A percentile compares a stretch with the other conserved stretches of the same genome.
Conservation (phyloP, 2,797 vertebrate genomes). For the Fistularia commersonii region DNA sequence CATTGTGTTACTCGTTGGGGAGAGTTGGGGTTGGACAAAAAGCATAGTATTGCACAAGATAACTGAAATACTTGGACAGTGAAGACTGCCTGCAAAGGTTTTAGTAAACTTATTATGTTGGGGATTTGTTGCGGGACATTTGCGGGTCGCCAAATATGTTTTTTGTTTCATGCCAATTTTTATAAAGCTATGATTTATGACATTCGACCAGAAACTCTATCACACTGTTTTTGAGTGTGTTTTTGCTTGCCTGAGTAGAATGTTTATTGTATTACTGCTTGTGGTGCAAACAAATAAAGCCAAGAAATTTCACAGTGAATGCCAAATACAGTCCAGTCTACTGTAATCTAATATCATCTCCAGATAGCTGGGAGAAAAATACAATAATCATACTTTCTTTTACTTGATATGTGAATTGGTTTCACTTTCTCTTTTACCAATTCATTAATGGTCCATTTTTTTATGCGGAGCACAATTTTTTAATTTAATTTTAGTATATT, state of each 20-base stretch:
- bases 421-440: slow-evolving; percentile 2
- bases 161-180: slow-evolving; percentile 2
- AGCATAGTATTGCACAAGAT: too few species aligned
- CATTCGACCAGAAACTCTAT: slow-evolving; percentile 11
- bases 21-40: too few species aligned
- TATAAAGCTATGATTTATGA: slow-evolving; percentile 7
- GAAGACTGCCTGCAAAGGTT: neutral
- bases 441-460: too few species aligned
- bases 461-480: too few species aligned
- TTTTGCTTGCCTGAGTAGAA: slow-evolving; percentile 18
- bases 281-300: slow-evolving; percentile 21
- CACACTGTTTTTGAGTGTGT: neutral
- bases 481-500: neutral
- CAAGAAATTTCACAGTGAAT: slow-evolving; percentile 9
- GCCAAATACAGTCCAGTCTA: slow-evolving; percentile 10
- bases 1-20: too few species aligned
- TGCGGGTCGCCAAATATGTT: slow-evolving; percentile 22
- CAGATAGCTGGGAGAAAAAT: slow-evolving; percentile 7
- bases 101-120: slow-evolving; percentile 18
- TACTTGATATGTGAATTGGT: slow-evolving; percentile 9
- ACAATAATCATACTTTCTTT: slow-evolving; percentile 12
- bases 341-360: slow-evolving; percentile 16
- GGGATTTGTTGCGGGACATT: slow-evolving; percentile 2
- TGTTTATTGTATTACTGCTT: slow-evolving; percentile 17
- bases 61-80: too few species aligned